phyloP scores from a whole-genome alignment of 2,888 invertebrate genomes.

The Aphodius sticticus region DNA sequence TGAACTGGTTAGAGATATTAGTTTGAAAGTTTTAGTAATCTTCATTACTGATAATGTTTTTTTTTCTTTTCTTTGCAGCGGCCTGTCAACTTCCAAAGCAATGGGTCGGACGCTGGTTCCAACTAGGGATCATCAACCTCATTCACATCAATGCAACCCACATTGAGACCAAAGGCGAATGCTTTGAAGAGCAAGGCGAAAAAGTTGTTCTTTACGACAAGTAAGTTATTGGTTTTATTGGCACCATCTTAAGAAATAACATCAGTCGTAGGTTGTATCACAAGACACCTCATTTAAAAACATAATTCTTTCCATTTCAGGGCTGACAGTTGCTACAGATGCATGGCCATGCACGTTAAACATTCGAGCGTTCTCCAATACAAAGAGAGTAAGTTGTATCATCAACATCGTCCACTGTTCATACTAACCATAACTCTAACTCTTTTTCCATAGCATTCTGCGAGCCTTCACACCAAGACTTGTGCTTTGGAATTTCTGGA shows the following conservation, averaged over 20 bases:
- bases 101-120: conserved; percentile 80
- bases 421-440: too few species aligned
- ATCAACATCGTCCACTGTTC: too few species aligned
- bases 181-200: conserved; percentile 71
- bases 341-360: conserved; percentile 79
- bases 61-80: conserved; percentile 60
- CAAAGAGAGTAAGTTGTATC: conserved; percentile 77
- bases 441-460: conserved; percentile 64
- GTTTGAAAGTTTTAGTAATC: background rate
- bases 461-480: conserved; percentile 62
- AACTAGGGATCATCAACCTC: conserved; percentile 69
- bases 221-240: conserved; percentile 52
- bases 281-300: conserved; percentile 39
- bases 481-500: conserved; percentile 74
- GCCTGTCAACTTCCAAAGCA: conserved; percentile 73
- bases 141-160: conserved; percentile 70
- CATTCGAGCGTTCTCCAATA: conserved; percentile 81
- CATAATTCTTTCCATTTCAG: conserved; percentile 62
- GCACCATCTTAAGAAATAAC: too few species aligned
- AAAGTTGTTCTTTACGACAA: conserved; percentile 73
- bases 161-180: conserved; percentile 74
- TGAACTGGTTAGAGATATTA: background rate
- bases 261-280: too few species aligned
- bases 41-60: background rate
- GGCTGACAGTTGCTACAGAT: conserved; percentile 72